Evolutionary conservation across 2,113 vertebrate genomes (phyloP), one percentile per base, ranked within the genome.

Genomic region (Zonotrichia leucophrys): DNA sequence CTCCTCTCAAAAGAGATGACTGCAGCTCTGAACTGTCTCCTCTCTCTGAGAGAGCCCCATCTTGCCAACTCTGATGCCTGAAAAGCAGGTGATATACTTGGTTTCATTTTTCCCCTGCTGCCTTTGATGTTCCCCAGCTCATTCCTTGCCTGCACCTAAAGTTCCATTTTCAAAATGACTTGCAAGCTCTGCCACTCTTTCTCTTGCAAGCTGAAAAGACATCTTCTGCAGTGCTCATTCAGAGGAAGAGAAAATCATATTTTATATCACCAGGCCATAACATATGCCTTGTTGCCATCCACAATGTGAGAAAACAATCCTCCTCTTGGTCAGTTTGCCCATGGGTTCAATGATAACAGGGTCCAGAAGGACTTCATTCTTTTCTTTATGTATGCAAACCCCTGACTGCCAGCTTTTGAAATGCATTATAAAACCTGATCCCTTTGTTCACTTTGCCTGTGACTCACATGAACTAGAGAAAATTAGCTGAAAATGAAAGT

Each of bases 361-460:
- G n/a, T 83, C 30, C 55, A 44, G 53, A 87, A 92, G 35, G 27
- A 69, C 21, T 69, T 2, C 2, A 41, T 76, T 91, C 39, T 87
- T 79, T 21, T 33, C 41, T 66, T 56, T 33, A 79, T 47, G 19
- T 7, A 19, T 83, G 67, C 35, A 85, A 90, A 25, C 11, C 19
- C 18, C 12, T 5, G 6, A 46, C 55, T 90, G 70, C 30, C 67
- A 80, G 62, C 49, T 91, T 73, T 70, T 59, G 75, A 83, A 94
- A 86, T 12, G 15, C 47, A 21, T 80, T 77, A 70, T 37, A 90
- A 69, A 95, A 73, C 28, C 42, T 1, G 3, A 80, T 62, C 20
- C 28, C 23, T 95, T 93, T 92, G 88, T 86, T 93, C 88, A 30
- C 28, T 87, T 85, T 63, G 82, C 85, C 67, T 37, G 35, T 92